Evolutionary conservation across 2,113 vertebrate species (phyloP).

Genomic region (Apteryx owenii): DNA sequence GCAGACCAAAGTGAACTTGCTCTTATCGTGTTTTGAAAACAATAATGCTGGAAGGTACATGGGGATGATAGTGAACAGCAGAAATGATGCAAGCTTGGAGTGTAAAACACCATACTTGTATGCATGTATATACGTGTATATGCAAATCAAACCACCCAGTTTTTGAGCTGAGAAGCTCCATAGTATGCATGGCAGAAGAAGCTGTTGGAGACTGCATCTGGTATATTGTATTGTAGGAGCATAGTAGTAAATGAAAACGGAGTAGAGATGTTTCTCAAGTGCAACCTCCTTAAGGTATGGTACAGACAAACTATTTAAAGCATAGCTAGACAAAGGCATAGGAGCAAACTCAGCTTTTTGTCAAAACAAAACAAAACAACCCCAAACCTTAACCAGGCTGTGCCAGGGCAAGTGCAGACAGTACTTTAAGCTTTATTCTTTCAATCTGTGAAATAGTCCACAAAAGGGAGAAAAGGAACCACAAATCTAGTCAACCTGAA

Average conservation of each 20-base stretch:
- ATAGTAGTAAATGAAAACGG: neutral
- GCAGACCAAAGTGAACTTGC: slow-evolving; percentile 44
- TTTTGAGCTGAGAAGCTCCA: neutral
- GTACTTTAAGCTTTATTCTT: neutral
- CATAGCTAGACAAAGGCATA: neutral
- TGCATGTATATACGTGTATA: neutral
- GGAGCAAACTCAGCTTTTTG: neutral
- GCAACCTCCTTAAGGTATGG: neutral
- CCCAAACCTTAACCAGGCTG: neutral
- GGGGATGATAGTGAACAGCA: neutral
- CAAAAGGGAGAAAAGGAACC: neutral
- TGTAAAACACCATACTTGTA: neutral
- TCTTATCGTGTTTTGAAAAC: slow-evolving; percentile 31
- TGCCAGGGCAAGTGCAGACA: neutral
- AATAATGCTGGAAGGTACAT: neutral
- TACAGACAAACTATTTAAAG: neutral
- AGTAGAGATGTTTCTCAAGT: neutral
- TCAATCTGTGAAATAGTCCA: neutral
- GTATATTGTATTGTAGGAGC: neutral
- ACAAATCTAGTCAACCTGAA: neutral
- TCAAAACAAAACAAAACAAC: neutral
- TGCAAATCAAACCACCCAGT: neutral
- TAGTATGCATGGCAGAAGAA: neutral
- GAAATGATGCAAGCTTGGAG: neutral
- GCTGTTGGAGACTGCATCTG: neutral